Base-by-base conservation (phyloP, 2,797 vertebrate species). In the Sebastolobus altivelis region DNA sequence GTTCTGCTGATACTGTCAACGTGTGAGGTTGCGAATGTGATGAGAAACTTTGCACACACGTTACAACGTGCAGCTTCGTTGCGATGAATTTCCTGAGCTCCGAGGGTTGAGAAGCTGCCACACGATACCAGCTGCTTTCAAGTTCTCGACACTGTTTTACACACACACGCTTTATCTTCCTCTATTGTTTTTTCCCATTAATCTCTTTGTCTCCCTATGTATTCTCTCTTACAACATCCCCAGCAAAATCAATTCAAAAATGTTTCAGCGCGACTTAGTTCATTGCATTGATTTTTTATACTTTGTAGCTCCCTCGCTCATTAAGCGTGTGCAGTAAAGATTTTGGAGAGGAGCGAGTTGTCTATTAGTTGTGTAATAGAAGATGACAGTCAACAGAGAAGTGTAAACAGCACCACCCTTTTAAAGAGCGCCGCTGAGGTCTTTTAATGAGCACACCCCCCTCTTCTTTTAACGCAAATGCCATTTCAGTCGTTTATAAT, bases 401-500 rank as follows among this genome's bases (percentile, higher is more conserved):
- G 77, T 79, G 38, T 83, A 89, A 92, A 83, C 72, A 71, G 31
- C n/a, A 8, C 6, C 68, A 80, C 46, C 16, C 55, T 83, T 89
- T 61, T 52, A 80, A 68, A 77, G 84, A 87, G 66, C 33, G 20
- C 37, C 37, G 20, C 37, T 6, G 35, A 65, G 65, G 31, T 76
- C 79, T 72, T 80, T 62, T 90, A 89, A 93, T 84, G 79, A 87
- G 82, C 73, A 27, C 38, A 60, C 62, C 54, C 80, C 74, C 66
- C 66, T 69, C 58, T 65, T 66, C 65, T 65, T 84, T 72, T 67
- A 84, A 77, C 31, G 8, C 33, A 80, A 88, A 85, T 83, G 75
- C 43, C 60, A 40, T 84, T 88, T 82, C 77, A 81, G 69, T 85
- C 75, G 22, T 84, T 93, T 83, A 78, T 88, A 91, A 93, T 92